Percentiles rank a stretch among this genome's conserved stretches.
These are phyloP conservation scores for Rhinolophus sinicus DNA, from an alignment of 2,113 vertebrate genomes.

Conservation along the genomic window DNA sequence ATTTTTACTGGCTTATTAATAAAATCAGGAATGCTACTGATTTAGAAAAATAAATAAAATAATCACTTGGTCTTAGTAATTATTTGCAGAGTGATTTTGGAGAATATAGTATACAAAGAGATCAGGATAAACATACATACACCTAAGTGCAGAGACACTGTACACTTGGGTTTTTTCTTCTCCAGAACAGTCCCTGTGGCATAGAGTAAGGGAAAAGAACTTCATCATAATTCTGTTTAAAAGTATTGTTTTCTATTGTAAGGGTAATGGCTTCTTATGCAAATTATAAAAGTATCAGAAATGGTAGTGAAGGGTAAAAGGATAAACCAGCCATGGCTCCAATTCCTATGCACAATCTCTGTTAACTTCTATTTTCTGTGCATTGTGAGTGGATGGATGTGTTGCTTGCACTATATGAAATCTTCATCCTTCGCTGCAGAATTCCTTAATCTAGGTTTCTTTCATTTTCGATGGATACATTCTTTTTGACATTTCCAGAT, in stretches of 20 bases:
- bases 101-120: not conserved
- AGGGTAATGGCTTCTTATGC: not conserved
- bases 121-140: not conserved
- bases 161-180: not conserved
- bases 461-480: not conserved
- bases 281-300: not conserved
- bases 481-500: not conserved
- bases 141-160: not conserved
- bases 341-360: not conserved
- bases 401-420: not conserved
- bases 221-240: not conserved
- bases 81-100: constrained; percentile 14
- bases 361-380: not conserved
- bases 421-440: not conserved
- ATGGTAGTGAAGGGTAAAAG: not conserved
- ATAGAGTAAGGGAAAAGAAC: not conserved
- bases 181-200: not conserved
- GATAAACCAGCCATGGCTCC: not conserved
- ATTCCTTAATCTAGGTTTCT: not conserved
- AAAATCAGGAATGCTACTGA: constrained; percentile 13
- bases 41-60: constrained; percentile 25
- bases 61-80: not conserved
- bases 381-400: not conserved
- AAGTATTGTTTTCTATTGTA: not conserved
- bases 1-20: constrained; percentile 7